Base-by-base conservation (phyloP, 2,797 vertebrate genomes). In the Pampus argenteus region DNA sequence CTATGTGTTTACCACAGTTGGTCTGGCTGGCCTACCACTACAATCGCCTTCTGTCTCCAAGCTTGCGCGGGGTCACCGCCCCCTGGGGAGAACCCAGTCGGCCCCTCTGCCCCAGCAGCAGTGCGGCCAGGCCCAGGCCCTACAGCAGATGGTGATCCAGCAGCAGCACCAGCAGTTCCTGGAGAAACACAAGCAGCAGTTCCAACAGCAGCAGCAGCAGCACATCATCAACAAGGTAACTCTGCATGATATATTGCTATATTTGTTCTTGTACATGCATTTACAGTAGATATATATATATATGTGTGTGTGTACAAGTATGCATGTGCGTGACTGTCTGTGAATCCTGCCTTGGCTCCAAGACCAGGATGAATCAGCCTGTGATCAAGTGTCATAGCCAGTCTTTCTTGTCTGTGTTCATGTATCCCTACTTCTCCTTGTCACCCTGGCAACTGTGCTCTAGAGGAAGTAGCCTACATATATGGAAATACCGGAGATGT, bases 121-220 rank as follows among this genome's bases (percentile, higher is more conserved):
- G 48, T 89, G 89, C 11, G 88, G 85, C 57, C 90, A 95, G 51
- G 91, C 96, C 14, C 98, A 98, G 70, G 92, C 93, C 58, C 93
- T 99, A 82, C 98, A 99, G 94, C 98, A 99, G 92, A 94, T 99
- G 85, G 98, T 99, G 69, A 96, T 99, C 83, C 98, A 99, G 91
- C 98, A 99, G 93, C 98, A 99, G 88, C 98, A 99, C 94, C 98
- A 99, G 94, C 98, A 99, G 92, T 99, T 99, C 92, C 95, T 99
- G 93, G 98, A 99, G 92, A 99, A 99, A 92, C 98, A 99, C 94
- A 99, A 99, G 83, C 98, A 99, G 88, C 97, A 99, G 82, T 99
- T 99, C 89, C 98, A 99, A 57, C 98, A 99, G 78, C 96, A 98
- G 86, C 97, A 97, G 84, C 95, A 93, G 75, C 89, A 97, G 88